Evolutionary conservation across 2,113 vertebrate genomes (phyloP).

Genomic region (Phasianus colchicus): DNA sequence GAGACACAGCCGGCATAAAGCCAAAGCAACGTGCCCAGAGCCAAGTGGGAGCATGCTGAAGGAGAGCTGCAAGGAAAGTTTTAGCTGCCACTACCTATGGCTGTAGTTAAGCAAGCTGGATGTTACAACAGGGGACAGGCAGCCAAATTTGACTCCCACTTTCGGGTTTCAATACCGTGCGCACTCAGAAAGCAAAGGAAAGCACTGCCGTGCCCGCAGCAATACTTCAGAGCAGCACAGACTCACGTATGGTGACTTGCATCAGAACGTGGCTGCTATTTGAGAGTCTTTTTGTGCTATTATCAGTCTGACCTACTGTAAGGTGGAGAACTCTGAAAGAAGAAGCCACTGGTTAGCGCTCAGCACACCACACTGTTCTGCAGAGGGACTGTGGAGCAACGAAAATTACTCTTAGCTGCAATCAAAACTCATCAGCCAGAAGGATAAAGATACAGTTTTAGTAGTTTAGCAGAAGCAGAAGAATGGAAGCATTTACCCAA

Average conservation of each 20-base stretch:
- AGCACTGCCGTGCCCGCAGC: neutral
- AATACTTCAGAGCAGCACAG: neutral
- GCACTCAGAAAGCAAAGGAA: neutral
- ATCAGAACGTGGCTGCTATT: neutral
- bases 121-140: neutral
- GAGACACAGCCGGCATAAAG: neutral
- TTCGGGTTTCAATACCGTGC: neutral
- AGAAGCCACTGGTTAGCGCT: neutral
- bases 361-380: neutral
- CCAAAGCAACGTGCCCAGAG: neutral
- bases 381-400: neutral
- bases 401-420: neutral
- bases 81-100: neutral
- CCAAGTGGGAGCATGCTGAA: neutral
- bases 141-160: neutral
- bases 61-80: neutral
- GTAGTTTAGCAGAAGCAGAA: conserved; percentile 49
- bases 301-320: neutral
- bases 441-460: conserved; percentile 24
- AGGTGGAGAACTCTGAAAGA: neutral
- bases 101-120: neutral
- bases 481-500: conserved; percentile 57
- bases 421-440: conserved; percentile 10
- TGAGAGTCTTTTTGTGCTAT: conserved; percentile 12
- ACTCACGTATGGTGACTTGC: neutral